A percentile compares a stretch with the other conserved stretches of the same genome.
Conservation (phyloP, 1,140 invertebrate genomes). For the Battus philenor region DNA sequence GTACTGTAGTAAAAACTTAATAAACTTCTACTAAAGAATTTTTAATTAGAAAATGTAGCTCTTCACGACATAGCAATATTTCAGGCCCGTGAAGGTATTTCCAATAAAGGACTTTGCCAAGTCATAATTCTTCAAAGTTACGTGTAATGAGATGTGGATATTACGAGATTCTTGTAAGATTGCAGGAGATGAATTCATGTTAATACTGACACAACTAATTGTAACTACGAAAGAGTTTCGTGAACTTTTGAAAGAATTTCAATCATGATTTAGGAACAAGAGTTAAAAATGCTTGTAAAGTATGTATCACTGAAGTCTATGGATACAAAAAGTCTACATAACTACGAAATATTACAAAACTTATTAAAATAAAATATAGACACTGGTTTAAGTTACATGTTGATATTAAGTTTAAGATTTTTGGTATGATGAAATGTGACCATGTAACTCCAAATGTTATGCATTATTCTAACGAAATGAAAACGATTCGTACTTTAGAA, state of each 20-base stretch:
- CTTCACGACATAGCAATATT: constrained; percentile 75
- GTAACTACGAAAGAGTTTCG: neutral
- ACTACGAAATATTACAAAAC: too few relatives aligned
- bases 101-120: constrained; percentile 75
- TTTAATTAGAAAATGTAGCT: constrained; percentile 75
- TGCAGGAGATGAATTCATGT: constrained; percentile 29
- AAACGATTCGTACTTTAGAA: constrained; percentile 49
- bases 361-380: too few relatives aligned
- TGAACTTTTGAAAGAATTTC: neutral
- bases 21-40: constrained; percentile 72
- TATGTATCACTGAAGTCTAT: too few relatives aligned
- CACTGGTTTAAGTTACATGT: too few relatives aligned
- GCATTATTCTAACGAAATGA: constrained; percentile 45
- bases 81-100: constrained; percentile 73
- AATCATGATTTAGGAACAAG: too few relatives aligned
- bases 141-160: constrained; percentile 74
- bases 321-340: too few relatives aligned
- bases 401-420: too few relatives aligned
- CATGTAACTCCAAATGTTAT: constrained; percentile 17
- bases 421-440: too few relatives aligned
- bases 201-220: constrained; percentile 1
- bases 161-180: constrained; percentile 68
- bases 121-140: constrained; percentile 76
- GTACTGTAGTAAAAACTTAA: constrained; percentile 71
- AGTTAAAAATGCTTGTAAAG: too few relatives aligned